Evolutionary conservation across 2,113 vertebrate genomes (phyloP).

Genomic region (Thinocorus orbignyianus): DNA sequence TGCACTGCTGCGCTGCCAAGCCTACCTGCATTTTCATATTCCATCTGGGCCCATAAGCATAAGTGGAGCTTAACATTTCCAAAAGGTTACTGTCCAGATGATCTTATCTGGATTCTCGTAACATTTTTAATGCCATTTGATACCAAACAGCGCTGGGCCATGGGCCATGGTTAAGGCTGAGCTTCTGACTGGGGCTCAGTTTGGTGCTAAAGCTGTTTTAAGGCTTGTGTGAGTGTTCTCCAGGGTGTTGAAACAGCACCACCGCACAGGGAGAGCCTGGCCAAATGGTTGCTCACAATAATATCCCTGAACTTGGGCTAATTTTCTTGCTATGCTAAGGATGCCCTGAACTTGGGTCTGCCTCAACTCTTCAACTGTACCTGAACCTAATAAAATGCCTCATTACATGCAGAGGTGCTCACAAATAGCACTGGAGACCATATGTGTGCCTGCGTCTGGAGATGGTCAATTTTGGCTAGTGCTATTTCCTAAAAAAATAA

Average conservation of each 20-base stretch:
- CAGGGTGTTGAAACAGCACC: not conserved
- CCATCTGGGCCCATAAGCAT: not conserved
- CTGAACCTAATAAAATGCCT: not conserved
- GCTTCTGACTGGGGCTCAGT: not conserved
- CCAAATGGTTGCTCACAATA: not conserved
- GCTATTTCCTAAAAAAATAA: not conserved
- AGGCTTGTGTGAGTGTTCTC: not conserved
- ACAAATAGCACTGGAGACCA: not conserved
- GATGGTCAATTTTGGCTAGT: not conserved
- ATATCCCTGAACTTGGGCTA: not conserved
- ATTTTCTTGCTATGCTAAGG: not conserved
- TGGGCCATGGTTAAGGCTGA: not conserved
- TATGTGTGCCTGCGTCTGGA: not conserved
- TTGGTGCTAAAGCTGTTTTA: not conserved
- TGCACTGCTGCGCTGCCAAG: accelerated
- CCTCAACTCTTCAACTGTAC: not conserved
- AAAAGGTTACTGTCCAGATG: not conserved
- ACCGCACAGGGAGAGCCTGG: not conserved
- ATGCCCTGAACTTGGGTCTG: not conserved
- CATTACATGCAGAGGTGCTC: not conserved
- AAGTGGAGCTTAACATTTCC: not conserved
- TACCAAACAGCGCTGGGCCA: not conserved
- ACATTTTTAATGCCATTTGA: not conserved
- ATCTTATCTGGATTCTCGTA: not conserved
- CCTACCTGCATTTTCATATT: not conserved